phyloP scores from a whole-genome alignment of 1,140 invertebrate genomes.

The Drosophila elegans region DNA sequence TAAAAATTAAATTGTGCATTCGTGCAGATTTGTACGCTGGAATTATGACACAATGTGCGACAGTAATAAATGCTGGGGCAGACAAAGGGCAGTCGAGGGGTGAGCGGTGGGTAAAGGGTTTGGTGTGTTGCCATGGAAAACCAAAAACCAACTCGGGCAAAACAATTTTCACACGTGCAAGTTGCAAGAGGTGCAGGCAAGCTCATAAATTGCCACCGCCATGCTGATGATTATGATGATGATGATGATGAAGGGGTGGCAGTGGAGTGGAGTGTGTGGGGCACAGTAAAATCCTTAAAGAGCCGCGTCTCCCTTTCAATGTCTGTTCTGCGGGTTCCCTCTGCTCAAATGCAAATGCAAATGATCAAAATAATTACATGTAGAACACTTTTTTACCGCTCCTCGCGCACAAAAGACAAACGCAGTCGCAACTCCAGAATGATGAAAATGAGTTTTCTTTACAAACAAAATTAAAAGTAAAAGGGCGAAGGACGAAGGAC shows the following conservation, averaged over 20 bases:
- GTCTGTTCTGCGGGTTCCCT: constrained; percentile 40
- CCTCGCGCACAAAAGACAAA: constrained; percentile 63
- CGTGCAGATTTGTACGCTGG: constrained; percentile 51
- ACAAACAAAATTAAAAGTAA: constrained; percentile 83
- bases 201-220: constrained; percentile 59
- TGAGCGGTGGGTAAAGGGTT: neutral
- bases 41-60: constrained; percentile 56
- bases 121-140: constrained; percentile 28
- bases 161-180: constrained; percentile 65
- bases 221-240: constrained; percentile 11
- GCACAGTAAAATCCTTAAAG: constrained; percentile 46
- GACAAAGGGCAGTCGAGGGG: constrained; percentile 19
- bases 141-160: constrained; percentile 51
- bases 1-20: constrained; percentile 62
- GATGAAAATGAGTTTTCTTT: constrained; percentile 84
- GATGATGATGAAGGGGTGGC: constrained; percentile 5
- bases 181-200: constrained; percentile 52
- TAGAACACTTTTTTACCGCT: constrained; percentile 61
- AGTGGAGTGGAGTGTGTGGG: neutral
- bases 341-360: constrained; percentile 72
- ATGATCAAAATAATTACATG: constrained; percentile 84
- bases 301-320: constrained; percentile 22
- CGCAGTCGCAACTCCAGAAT: constrained; percentile 80
- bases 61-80: constrained; percentile 51
- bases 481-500: constrained; percentile 14